Evolutionary conservation across 1,140 invertebrate genomes (phyloP).

Genomic region (Drosophila ogumai): DNA sequence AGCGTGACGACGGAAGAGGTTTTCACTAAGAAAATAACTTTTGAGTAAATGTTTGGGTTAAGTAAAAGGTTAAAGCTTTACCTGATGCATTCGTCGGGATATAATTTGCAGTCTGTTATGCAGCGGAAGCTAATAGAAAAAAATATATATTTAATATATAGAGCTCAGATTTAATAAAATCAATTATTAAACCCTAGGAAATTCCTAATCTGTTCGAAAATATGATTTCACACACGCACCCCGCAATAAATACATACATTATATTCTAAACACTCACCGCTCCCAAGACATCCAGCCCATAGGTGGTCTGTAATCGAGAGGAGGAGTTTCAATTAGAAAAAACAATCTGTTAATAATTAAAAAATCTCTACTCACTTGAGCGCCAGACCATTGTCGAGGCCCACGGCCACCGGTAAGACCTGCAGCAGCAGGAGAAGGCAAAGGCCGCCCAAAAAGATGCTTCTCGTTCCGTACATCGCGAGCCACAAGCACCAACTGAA

Average conservation of each 20-base stretch:
- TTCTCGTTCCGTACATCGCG: constrained; percentile 33
- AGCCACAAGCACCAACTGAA: constrained; percentile 36
- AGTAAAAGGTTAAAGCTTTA: constrained; percentile 66
- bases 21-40: constrained; percentile 88
- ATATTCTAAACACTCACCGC: constrained; percentile 78
- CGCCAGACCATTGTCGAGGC: constrained; percentile 93
- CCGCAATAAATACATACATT: not conserved
- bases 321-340: not conserved
- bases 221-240: not conserved
- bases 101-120: constrained; percentile 96
- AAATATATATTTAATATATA: not conserved
- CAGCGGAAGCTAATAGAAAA: constrained; percentile 89
- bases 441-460: constrained; percentile 10
- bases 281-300: constrained; percentile 97
- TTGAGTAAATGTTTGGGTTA: not conserved
- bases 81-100: constrained; percentile 97
- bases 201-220: not conserved
- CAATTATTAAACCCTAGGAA: not conserved
- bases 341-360: not conserved
- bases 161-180: not conserved
- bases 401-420: constrained; percentile 40
- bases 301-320: constrained; percentile 89
- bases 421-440: constrained; percentile 46
- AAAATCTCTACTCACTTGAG: constrained; percentile 51
- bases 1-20: constrained; percentile 92